Percentiles rank a stretch among this genome's conserved stretches.
These are phyloP conservation scores for Pangasius krempfi DNA, from an alignment of 2,797 vertebrate genomes.

Conservation along the genomic window DNA sequence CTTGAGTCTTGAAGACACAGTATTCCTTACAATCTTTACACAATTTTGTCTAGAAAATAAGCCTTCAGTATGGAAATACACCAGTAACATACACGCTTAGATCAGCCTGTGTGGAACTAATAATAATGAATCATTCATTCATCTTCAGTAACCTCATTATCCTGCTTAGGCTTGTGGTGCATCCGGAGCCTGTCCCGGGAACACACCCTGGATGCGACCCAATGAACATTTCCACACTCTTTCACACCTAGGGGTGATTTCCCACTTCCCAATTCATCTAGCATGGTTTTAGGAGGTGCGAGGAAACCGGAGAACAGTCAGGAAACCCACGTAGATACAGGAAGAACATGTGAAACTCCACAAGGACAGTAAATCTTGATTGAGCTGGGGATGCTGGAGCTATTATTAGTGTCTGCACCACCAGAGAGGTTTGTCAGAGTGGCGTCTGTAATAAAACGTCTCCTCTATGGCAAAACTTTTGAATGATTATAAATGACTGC, in stretches of 20 bases:
- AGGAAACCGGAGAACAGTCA: neutral
- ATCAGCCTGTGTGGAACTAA: neutral
- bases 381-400: neutral
- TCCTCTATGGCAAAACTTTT: neutral
- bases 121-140: neutral
- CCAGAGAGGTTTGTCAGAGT: neutral
- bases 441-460: neutral
- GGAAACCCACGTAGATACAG: neutral
- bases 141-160: neutral
- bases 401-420: neutral
- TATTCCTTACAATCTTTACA: neutral
- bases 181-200: neutral
- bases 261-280: neutral
- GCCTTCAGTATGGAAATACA: slow-evolving; percentile 35
- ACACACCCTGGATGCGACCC: neutral
- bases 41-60: neutral
- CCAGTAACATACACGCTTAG: slow-evolving; percentile 27
- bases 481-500: slow-evolving; percentile 22
- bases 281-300: neutral
- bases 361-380: neutral
- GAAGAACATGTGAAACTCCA: neutral
- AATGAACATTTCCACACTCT: neutral
- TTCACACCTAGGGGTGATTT: neutral
- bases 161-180: neutral
- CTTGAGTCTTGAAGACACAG: neutral